Percentiles rank a stretch among this genome's conserved stretches.
Conservation (phyloP, 2,113 vertebrate species). For the Columba livia region DNA sequence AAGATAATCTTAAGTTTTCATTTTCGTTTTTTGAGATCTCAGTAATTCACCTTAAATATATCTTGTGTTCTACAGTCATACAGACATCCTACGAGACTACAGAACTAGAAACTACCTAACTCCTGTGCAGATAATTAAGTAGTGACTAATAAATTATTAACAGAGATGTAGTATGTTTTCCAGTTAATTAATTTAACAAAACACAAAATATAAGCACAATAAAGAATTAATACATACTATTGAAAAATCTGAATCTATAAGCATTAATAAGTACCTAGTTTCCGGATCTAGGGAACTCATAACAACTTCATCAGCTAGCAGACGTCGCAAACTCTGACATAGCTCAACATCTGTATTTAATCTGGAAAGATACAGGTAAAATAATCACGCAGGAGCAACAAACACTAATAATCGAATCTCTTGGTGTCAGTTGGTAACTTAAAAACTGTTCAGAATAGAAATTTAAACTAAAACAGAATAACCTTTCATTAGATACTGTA, state of each 20-base stretch:
- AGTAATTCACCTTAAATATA: not conserved
- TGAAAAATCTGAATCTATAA: not conserved
- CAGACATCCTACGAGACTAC: not conserved
- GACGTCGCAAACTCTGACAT: constrained; percentile 85
- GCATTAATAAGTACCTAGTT: constrained; percentile 81
- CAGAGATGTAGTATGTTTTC: not conserved
- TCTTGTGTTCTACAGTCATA: not conserved
- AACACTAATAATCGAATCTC: not conserved
- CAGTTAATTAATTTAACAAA: not conserved
- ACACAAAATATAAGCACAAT: not conserved
- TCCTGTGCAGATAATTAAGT: not conserved
- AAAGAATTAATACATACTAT: not conserved
- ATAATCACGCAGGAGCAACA: not conserved
- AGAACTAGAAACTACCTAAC: not conserved
- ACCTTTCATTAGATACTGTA: not conserved
- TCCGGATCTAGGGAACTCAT: constrained; percentile 87
- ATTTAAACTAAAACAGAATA: not conserved
- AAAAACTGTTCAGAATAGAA: not conserved
- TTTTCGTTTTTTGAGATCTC: not conserved
- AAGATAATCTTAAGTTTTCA: not conserved
- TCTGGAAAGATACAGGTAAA: constrained; percentile 74
- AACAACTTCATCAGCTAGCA: constrained; percentile 81
- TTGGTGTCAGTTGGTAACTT: not conserved
- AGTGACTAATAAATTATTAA: not conserved
- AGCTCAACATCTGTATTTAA: constrained; percentile 95